phyloP scores from a whole-genome alignment of 2,888 invertebrate genomes.

The Metalampra italica region DNA sequence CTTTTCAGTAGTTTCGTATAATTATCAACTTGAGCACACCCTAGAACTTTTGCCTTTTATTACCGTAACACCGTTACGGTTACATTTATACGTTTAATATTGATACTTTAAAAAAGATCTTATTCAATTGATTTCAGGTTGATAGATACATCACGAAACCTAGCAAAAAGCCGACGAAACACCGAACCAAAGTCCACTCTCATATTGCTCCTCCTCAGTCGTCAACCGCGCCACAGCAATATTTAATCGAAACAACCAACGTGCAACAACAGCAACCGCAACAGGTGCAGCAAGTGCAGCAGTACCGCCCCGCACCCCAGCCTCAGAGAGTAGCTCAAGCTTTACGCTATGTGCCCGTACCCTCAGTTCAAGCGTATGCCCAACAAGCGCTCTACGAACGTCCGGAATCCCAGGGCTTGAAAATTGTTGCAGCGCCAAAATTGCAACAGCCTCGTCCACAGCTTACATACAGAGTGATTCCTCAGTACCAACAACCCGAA shows the following conservation, averaged over 20 bases:
- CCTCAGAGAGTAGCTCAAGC: constrained; percentile 49
- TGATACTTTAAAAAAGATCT: background rate
- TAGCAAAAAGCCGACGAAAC: constrained; percentile 61
- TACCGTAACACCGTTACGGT: too few species aligned
- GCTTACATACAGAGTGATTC: constrained; percentile 47
- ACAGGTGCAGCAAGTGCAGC: constrained; percentile 24
- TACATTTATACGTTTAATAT: too few species aligned
- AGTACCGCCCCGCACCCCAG: constrained; percentile 43
- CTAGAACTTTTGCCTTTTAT: too few species aligned
- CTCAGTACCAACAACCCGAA: constrained; percentile 62
- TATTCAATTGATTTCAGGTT: constrained; percentile 46
- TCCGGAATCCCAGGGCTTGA: constrained; percentile 64
- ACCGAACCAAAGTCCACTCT: constrained; percentile 45
- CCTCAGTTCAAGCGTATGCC: constrained; percentile 34
- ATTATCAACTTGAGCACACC: too few species aligned
- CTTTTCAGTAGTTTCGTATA: too few species aligned
- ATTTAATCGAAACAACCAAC: constrained; percentile 71
- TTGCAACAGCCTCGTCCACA: constrained; percentile 39
- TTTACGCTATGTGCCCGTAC: constrained; percentile 50
- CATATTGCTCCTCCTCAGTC: constrained; percentile 44
- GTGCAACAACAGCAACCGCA: constrained; percentile 51
- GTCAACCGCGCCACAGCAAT: constrained; percentile 65
- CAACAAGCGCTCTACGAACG: constrained; percentile 55
- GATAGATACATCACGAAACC: constrained; percentile 65
- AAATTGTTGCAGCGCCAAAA: constrained; percentile 68